A percentile compares a stretch with the other conserved stretches of the same genome.
Evolutionary conservation across 2,797 vertebrate species (phyloP).

Genomic region (Acrossocheilus fasciatus): DNA sequence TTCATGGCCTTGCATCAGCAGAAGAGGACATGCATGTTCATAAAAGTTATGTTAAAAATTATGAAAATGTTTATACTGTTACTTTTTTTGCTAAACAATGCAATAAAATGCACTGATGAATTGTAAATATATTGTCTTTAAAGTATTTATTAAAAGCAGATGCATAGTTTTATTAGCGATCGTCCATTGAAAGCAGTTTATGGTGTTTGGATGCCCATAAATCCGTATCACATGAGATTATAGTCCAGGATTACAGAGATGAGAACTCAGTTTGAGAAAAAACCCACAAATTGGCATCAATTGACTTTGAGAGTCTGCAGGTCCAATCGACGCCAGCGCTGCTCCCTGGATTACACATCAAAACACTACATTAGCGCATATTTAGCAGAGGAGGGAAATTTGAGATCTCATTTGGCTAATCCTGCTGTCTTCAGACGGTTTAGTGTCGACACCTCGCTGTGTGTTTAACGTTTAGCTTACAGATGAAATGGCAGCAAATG

Average conservation of each 20-base stretch:
- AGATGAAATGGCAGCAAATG: constrained; percentile 24
- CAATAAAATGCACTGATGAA: not conserved
- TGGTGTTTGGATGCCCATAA: not conserved
- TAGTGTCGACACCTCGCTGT: not conserved
- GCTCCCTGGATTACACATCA: constrained; percentile 18
- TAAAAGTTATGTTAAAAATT: not conserved
- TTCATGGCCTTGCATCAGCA: not conserved
- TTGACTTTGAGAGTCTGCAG: not conserved
- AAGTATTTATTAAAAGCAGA: not conserved
- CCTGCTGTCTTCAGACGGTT: constrained; percentile 18
- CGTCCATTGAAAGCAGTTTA: not conserved
- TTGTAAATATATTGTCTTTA: not conserved
- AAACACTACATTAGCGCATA: constrained; percentile 13
- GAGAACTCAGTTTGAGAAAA: not conserved
- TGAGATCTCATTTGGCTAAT: constrained; percentile 43
- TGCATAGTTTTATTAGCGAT: not conserved
- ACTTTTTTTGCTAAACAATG: not conserved
- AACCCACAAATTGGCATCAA: not conserved
- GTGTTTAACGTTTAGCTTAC: constrained; percentile 26
- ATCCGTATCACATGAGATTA: constrained; percentile 15
- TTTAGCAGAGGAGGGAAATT: constrained; percentile 18
- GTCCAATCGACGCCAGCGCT: not conserved
- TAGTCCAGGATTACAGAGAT: constrained; percentile 7
- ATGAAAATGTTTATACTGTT: not conserved
- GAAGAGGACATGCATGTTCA: not conserved